Base-by-base conservation (phyloP, 2,888 invertebrate species). In the Oeneis ivallda region DNA sequence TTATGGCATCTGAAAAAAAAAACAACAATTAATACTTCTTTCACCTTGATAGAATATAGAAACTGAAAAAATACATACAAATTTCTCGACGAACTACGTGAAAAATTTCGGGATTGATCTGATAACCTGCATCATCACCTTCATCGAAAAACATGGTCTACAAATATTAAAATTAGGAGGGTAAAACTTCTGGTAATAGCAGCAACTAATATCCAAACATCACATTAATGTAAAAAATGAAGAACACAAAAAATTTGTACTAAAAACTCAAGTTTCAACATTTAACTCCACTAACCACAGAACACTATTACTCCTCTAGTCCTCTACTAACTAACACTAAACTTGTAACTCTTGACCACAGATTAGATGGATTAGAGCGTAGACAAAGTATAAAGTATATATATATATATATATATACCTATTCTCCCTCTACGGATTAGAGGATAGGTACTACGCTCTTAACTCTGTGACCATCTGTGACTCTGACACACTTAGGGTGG, bases 81-180 rank as follows among this genome's bases (percentile, higher is more conserved):
- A 89, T 74, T 76, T 88, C 85, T 71, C 83, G 85, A 71, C 80
- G 85, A 67, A 87, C 79, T 73, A 85, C 81, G 66, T 85, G 84
- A 80, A 84, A 76, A 76, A 88, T 75, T 72, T 87, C 85, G 66
- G 83, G 87, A 79, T 84, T 79, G 72, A 82, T 26, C 26, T 26
- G 75, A 78, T 80, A 79, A 77, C 78, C 77, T 58, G 82, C 83
- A 65, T 85, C 84, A 65, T 85, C 84, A 68, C 86, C 85, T 50
- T 82, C 84, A 72, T 82, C 79, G 75, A 82, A 88, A 82, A 79
- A 89, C 90, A 91, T 90, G 80, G 79, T 80, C 80, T 72, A 75
- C 67, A 73, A 73, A 72, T n/a, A 74, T 59, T 49, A 67, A n/a
- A n/a, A 71, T 73, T 66, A 62, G 63, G 66, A 74, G 75, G 71